Conservation (phyloP, 2,888 invertebrate genomes). For the Drosophila borealis region DNA sequence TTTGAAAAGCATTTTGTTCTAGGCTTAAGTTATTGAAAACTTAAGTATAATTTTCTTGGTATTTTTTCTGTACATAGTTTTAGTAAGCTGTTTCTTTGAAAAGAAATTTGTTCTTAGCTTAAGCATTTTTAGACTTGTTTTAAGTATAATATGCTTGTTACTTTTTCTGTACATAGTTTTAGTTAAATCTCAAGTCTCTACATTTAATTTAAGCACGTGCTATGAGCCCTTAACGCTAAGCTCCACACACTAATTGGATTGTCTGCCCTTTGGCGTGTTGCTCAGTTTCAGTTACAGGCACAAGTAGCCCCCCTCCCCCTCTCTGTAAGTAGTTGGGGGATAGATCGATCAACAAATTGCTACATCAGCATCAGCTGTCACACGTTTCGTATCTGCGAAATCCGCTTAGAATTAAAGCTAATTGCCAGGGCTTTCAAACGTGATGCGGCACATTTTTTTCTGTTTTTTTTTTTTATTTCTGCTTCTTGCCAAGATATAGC, state of each 20-base stretch:
- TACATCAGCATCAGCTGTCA: conserved; percentile 57
- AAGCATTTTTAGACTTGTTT: too few species aligned
- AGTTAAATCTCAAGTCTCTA: background rate
- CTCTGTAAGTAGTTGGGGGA: conserved; percentile 23
- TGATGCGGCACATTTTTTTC: conserved; percentile 64
- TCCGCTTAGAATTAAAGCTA: conserved; percentile 79
- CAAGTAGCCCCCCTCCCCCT: background rate
- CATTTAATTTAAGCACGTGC: conserved; percentile 45
- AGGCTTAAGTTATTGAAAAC: too few species aligned
- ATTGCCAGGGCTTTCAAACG: conserved; percentile 67
- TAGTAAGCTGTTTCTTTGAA: too few species aligned
- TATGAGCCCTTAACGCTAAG: conserved; percentile 36
- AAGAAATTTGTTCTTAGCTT: too few species aligned
- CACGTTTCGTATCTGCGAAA: conserved; percentile 33
- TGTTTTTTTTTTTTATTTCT: background rate
- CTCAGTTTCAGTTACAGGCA: conserved; percentile 20
- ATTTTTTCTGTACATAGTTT: too few species aligned
- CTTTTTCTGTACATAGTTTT: too few species aligned
- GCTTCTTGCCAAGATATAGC: conserved; percentile 10
- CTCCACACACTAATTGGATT: conserved; percentile 69
- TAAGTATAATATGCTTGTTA: too few species aligned
- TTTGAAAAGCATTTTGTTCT: too few species aligned
- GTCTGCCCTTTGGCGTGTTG: conserved; percentile 39
- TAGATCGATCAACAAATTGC: conserved; percentile 58
- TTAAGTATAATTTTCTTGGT: too few species aligned